These are phyloP conservation scores for Chesias legatella DNA, from an alignment of 2,888 invertebrate species.

Conservation along the genomic window DNA sequence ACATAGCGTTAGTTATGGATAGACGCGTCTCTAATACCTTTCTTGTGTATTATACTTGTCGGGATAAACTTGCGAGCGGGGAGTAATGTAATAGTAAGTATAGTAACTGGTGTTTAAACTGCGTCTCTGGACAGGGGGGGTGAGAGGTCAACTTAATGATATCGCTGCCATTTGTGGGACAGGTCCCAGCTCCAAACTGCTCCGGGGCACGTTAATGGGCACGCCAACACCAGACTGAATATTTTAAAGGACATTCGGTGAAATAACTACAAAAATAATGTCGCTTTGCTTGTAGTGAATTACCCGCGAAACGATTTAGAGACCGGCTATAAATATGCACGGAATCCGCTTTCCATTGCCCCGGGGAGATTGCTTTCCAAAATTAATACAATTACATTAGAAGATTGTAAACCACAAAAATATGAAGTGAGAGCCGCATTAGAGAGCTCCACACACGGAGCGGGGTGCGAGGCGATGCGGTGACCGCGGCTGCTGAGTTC, in stretches of 20 bases:
- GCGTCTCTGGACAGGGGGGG: constrained; percentile 60
- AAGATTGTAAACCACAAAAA: constrained; percentile 22
- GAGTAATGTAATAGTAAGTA: no score
- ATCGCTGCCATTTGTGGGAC: constrained; percentile 78
- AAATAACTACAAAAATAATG: constrained; percentile 81
- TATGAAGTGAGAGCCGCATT: no score
- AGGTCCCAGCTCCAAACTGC: constrained; percentile 71
- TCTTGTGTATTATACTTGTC: constrained; percentile 63
- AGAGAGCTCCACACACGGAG: no score
- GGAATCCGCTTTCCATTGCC: constrained; percentile 72
- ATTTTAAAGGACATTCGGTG: constrained; percentile 79
- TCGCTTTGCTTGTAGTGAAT: constrained; percentile 77
- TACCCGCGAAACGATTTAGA: constrained; percentile 75
- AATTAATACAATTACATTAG: constrained; percentile 62
- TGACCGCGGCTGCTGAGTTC: no score
- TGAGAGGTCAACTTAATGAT: constrained; percentile 78
- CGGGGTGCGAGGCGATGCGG: no score
- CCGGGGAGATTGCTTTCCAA: constrained; percentile 69
- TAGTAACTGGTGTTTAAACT: no score
- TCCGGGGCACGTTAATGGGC: constrained; percentile 76
- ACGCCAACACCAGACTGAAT: constrained; percentile 75
- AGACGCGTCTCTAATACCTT: constrained; percentile 56
- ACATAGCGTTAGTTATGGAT: constrained; percentile 38
- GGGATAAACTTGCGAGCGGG: constrained; percentile 70
- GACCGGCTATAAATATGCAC: constrained; percentile 73